Evolutionary conservation across 1,140 invertebrate species (phyloP).

Genomic region (Heliconius eleuchia): DNA sequence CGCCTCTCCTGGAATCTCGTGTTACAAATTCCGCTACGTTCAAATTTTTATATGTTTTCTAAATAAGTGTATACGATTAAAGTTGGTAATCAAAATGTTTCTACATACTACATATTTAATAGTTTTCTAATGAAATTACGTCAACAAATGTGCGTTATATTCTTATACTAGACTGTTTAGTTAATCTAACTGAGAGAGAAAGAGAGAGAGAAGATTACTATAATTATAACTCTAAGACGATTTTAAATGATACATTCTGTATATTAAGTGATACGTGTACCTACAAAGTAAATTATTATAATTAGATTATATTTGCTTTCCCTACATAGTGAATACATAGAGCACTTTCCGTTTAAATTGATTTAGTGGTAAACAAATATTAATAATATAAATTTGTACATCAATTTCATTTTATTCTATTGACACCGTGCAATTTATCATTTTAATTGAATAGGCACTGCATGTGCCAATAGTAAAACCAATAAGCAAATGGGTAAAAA

Average conservation of each 20-base stretch:
- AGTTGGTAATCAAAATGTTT: no score
- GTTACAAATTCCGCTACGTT: no score
- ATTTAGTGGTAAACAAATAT: background rate
- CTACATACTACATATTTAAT: no score
- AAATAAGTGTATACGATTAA: no score
- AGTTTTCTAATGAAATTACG: no score
- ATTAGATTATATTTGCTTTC: slow-evolving; percentile 1
- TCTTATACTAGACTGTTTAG: no score
- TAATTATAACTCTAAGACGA: no score
- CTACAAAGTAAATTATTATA: background rate
- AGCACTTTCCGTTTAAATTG: background rate
- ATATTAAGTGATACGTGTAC: background rate
- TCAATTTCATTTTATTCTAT: background rate
- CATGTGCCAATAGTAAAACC: background rate
- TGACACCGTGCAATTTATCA: background rate
- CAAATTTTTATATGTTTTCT: no score
- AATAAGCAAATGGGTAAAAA: background rate
- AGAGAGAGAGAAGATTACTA: no score
- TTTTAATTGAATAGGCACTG: background rate
- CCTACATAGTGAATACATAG: background rate
- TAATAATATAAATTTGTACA: background rate
- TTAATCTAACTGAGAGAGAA: no score
- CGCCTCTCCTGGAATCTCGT: no score
- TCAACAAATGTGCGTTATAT: no score
- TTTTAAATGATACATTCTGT: background rate